Evolutionary conservation across 1,140 invertebrate genomes (phyloP), one percentile per base, ranked within the genome.

Genomic region (Drosophila mauritiana): DNA sequence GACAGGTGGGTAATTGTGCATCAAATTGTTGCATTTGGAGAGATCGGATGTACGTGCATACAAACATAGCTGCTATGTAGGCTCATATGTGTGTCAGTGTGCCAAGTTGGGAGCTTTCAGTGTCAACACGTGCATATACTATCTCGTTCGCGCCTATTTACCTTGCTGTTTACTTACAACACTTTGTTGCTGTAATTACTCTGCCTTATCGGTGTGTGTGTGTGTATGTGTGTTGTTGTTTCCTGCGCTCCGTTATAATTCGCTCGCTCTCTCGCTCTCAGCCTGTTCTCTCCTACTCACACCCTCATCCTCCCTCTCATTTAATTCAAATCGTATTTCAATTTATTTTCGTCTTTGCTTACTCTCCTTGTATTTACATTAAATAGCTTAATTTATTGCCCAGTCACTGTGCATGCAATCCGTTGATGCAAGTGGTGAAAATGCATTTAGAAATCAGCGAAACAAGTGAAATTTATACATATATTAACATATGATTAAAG

Each of bases 71-170:
- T 7, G 27, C 27, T 27, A 27, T 7, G n/a, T 40, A 15, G 2
- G 15, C 39, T n/a, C 43, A 45, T 51, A 86, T 65, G 48, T 88
- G 75, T 86, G 83, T 86, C 83, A 86, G 79, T 78, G 68, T 83
- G 83, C 63, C 83, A 88, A 77, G 48, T 20, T 20, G 45, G 75
- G 53, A 76, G 72, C 73, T 77, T 70, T 77, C 73, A 77, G 54
- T 77, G 74, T 69, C 74, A 77, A 64, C 52, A 49, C 43, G 57
- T 53, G 59, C 52, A 62, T 56, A 48, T 17, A 42, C 46, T 27
- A 8, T 36, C 69, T 13, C 37, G 1, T 13, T 39, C 13, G 37
- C 11, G 4, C 11, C 40, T 73, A 42, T 65, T 69, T 59, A 62
- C 51, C 59, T 73, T 84, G 58, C 61, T 69, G 55, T 80, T 46